Percentiles rank a stretch among this genome's conserved stretches.
Evolutionary conservation across 2,888 invertebrate species (phyloP).

Genomic region (Chaitophorus viminalis): DNA sequence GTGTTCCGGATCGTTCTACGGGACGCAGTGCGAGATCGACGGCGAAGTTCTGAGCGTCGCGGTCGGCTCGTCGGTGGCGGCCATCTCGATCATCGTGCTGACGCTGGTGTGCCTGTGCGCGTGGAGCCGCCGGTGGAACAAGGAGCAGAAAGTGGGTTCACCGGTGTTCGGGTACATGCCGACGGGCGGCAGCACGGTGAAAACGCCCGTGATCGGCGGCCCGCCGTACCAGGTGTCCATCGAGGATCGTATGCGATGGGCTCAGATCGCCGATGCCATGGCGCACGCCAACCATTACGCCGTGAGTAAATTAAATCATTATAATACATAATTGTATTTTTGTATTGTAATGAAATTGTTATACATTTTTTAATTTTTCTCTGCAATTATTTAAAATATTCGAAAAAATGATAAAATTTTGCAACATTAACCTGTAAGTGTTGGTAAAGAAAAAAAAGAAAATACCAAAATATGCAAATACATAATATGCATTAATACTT

Average conservation of each 20-base stretch:
- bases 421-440: too few relatives aligned
- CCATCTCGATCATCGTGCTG: constrained; percentile 86
- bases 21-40: constrained; percentile 88
- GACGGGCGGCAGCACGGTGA: constrained; percentile 75
- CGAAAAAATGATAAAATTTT: too few relatives aligned
- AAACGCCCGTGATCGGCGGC: constrained; percentile 78
- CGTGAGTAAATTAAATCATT: too few relatives aligned
- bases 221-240: constrained; percentile 82
- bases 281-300: constrained; percentile 86
- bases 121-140: constrained; percentile 93
- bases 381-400: too few relatives aligned
- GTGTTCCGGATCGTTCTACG: constrained; percentile 88
- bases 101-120: constrained; percentile 87
- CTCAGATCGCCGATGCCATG: constrained; percentile 89
- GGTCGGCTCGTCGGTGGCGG: constrained; percentile 88
- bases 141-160: constrained; percentile 82
- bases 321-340: too few relatives aligned
- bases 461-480: too few relatives aligned
- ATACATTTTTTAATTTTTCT: too few relatives aligned
- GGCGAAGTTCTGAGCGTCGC: constrained; percentile 92
- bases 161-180: constrained; percentile 90
- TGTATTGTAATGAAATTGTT: too few relatives aligned
- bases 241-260: constrained; percentile 87
- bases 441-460: too few relatives aligned
- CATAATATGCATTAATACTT: too few relatives aligned